Evolutionary conservation across 2,113 vertebrate species (phyloP).

Genomic region (Ophiodon elongatus): DNA sequence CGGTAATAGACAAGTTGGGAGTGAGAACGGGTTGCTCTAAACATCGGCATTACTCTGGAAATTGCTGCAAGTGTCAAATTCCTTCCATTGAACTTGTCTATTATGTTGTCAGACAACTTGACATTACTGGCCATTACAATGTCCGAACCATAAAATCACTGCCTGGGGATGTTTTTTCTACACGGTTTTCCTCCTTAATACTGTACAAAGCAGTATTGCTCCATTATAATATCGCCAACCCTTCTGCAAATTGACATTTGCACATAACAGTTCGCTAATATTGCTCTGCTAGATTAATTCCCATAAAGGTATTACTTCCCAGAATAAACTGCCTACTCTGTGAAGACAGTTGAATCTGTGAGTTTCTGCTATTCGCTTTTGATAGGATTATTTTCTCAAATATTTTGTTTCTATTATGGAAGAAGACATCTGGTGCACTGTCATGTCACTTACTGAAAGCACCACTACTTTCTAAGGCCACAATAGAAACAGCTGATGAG

Average conservation of each 20-base stretch:
- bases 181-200: constrained; percentile 10
- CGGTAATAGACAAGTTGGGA: not conserved
- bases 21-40: not conserved
- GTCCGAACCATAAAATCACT: constrained; percentile 5
- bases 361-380: not conserved
- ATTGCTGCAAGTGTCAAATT: constrained; percentile 35
- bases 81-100: not conserved
- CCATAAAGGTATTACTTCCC: not conserved
- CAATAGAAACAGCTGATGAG: not conserved
- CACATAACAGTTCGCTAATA: not conserved
- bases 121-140: constrained; percentile 17
- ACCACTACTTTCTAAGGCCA: not conserved
- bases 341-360: constrained; percentile 16
- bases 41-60: constrained; percentile 20
- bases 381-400: constrained; percentile 7
- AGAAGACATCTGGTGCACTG: not conserved
- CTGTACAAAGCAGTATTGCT: not conserved
- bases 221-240: not conserved
- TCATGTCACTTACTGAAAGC: not conserved
- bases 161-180: not conserved
- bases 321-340: constrained; percentile 13
- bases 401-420: not conserved
- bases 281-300: constrained; percentile 1
- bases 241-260: constrained; percentile 27
- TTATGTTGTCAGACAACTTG: constrained; percentile 22